A percentile compares a stretch with the other conserved stretches of the same genome.
phyloP scores from a whole-genome alignment of 2,113 vertebrate species.

The Uria lomvia region DNA sequence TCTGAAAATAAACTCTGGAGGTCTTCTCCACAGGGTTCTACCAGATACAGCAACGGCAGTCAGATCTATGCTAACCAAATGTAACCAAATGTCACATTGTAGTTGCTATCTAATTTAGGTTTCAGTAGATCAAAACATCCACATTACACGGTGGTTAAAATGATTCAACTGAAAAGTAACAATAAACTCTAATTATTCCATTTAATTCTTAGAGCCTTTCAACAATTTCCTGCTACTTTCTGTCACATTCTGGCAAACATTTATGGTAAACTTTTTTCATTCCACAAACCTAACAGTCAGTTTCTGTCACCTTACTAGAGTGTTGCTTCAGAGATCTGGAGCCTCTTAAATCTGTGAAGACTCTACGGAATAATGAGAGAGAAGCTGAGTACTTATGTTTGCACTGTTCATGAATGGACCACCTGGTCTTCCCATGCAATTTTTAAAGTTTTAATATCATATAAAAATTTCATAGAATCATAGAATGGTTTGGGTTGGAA shows the following conservation, averaged over 20 bases:
- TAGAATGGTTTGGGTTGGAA: neutral
- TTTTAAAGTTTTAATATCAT: neutral
- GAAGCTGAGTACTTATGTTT: neutral
- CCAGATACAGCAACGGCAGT: neutral
- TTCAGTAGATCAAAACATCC: neutral
- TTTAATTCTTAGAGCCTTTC: neutral
- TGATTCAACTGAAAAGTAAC: neutral
- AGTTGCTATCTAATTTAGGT: neutral
- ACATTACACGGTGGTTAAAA: neutral
- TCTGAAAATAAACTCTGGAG: neutral
- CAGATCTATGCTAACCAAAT: neutral
- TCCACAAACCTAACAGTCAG: neutral
- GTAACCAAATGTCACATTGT: neutral
- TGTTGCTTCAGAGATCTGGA: neutral
- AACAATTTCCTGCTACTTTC: neutral
- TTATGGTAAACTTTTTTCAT: neutral
- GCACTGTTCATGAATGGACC: neutral
- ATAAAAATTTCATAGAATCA: neutral
- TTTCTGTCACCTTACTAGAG: neutral
- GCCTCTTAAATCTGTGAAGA: neutral
- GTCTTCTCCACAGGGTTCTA: neutral
- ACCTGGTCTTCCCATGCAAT: neutral
- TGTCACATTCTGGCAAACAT: neutral
- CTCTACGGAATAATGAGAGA: neutral
- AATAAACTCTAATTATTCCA: neutral